Evolutionary conservation across 2,888 invertebrate species (phyloP).

Genomic region (Merodon equestris): DNA sequence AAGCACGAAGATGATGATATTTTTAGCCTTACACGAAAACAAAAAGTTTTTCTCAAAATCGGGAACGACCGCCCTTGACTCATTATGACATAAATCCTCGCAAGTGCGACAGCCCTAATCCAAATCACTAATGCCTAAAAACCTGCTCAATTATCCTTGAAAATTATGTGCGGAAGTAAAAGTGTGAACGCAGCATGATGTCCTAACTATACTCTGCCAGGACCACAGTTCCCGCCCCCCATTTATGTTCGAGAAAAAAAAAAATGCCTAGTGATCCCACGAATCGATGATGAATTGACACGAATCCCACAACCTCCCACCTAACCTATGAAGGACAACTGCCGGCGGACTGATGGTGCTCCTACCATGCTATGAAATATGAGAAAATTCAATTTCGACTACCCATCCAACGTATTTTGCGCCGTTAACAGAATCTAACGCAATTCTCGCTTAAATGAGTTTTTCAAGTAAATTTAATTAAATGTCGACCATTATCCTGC

Average conservation of each 20-base stretch:
- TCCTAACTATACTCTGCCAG: neutral
- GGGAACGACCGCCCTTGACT: too few relatives aligned
- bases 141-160: too few relatives aligned
- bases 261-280: constrained; percentile 3
- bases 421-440: too few relatives aligned
- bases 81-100: too few relatives aligned
- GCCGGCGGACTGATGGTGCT: too few relatives aligned
- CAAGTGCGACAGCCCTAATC: too few relatives aligned
- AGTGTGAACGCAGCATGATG: neutral
- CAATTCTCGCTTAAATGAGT: neutral
- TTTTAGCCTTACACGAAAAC: too few relatives aligned
- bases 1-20: too few relatives aligned
- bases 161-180: neutral
- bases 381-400: constrained; percentile 36
- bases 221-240: neutral
- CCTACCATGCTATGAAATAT: constrained; percentile 27
- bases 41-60: too few relatives aligned
- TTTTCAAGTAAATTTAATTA: constrained; percentile 59
- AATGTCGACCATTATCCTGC: constrained; percentile 52
- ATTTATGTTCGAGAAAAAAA: neutral
- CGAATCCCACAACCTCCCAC: constrained; percentile 9
- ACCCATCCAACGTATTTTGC: neutral
- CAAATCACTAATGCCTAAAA: too few relatives aligned
- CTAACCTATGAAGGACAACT: neutral
- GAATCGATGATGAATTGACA: constrained; percentile 44